A percentile compares a stretch with the other conserved stretches of the same genome.
Conservation (phyloP, 53 echinoderm and acorn worm genomes). For the Glandiceps talaboti region DNA sequence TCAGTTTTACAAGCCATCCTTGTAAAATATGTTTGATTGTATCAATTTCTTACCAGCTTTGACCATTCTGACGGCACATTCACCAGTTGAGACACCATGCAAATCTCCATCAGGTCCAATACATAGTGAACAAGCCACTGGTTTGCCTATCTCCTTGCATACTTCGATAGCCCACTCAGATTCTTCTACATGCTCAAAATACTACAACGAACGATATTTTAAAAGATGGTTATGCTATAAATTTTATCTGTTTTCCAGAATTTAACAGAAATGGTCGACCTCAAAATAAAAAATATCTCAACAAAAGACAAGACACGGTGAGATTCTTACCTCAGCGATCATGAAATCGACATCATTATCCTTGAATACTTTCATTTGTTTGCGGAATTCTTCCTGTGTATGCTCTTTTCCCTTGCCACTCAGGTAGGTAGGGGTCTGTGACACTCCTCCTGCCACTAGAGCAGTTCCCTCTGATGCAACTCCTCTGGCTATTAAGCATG, state of each 20-base stretch:
- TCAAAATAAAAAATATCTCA: neutral
- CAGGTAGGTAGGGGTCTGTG: constrained; percentile 33
- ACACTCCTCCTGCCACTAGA: constrained; percentile 40
- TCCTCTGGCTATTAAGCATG: constrained; percentile 63
- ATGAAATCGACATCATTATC: constrained; percentile 37
- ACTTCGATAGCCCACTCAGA: constrained; percentile 78
- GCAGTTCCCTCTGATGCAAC: constrained; percentile 70
- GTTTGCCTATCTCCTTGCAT: constrained; percentile 48
- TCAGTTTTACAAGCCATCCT: too few relatives aligned
- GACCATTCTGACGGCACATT: constrained; percentile 71
- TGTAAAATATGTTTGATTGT: too few relatives aligned
- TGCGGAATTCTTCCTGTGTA: constrained; percentile 30
- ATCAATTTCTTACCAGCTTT: constrained; percentile 80
- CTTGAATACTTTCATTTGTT: constrained; percentile 28
- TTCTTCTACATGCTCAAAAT: constrained; percentile 92
- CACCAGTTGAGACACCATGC: constrained; percentile 67
- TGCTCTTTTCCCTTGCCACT: constrained; percentile 27
- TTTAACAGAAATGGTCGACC: neutral
- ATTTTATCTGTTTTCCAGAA: neutral
- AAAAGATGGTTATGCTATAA: neutral
- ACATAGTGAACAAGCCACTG: constrained; percentile 60
- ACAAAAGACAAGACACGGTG: neutral
- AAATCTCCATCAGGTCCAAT: constrained; percentile 87
- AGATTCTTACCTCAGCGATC: constrained; percentile 33
- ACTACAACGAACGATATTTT: constrained; percentile 18